Percentiles rank a stretch among this genome's conserved stretches.
phyloP scores from a whole-genome alignment of 2,113 vertebrate species.

The Zosterops hypoxanthus region DNA sequence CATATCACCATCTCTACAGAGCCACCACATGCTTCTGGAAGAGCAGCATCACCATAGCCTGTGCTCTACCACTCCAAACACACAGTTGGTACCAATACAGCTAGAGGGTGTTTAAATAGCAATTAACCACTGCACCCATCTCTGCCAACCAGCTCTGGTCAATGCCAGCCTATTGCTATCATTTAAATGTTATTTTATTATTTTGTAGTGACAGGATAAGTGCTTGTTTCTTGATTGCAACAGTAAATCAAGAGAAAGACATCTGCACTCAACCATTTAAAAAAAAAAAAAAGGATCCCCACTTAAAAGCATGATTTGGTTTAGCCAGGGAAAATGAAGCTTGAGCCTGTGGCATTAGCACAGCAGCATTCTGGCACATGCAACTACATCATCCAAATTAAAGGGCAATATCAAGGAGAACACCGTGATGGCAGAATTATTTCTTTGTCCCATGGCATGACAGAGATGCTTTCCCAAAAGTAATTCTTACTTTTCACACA shows the following conservation, averaged over 20 bases:
- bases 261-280: not conserved
- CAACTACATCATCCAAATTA: not conserved
- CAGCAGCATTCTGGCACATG: fast-evolving
- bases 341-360: not conserved
- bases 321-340: not conserved
- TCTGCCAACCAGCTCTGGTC: not conserved
- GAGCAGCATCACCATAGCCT: not conserved
- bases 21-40: not conserved
- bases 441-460: not conserved
- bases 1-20: not conserved
- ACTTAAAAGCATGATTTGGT: not conserved
- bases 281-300: too few relatives aligned
- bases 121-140: not conserved
- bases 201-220: not conserved
- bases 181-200: not conserved
- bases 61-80: not conserved
- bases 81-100: not conserved
- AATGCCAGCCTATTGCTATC: not conserved
- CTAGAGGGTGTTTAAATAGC: not conserved
- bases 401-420: not conserved
- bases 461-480: not conserved
- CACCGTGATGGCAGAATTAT: not conserved
- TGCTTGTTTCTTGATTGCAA: not conserved
- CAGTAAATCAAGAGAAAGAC: not conserved
- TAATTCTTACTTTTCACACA: not conserved